Evolutionary conservation across 2,888 invertebrate species (phyloP).

Genomic region (Myopa tessellatipennis): DNA sequence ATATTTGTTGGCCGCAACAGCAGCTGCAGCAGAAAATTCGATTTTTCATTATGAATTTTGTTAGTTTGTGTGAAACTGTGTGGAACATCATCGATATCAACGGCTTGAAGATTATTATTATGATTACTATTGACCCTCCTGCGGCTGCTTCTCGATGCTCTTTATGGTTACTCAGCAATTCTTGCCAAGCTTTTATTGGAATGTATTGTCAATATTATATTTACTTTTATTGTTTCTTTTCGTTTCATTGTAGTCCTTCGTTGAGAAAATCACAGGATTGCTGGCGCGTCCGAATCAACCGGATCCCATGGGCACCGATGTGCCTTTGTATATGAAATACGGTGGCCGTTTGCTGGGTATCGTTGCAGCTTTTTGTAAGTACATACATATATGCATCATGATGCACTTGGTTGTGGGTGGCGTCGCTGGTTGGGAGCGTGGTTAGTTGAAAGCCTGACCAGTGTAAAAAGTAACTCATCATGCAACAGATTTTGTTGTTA

Average conservation of each 20-base stretch:
- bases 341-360: constrained; percentile 85
- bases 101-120: neutral
- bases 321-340: constrained; percentile 92
- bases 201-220: neutral
- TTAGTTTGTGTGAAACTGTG: constrained; percentile 5
- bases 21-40: constrained; percentile 28
- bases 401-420: neutral
- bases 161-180: constrained; percentile 13
- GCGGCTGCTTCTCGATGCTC: neutral
- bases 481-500: neutral
- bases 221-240: neutral
- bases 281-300: constrained; percentile 80
- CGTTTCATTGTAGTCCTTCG: constrained; percentile 68
- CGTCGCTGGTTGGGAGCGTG: too few relatives aligned
- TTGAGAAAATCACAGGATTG: constrained; percentile 82
- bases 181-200: neutral
- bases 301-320: constrained; percentile 81
- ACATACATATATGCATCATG: constrained; percentile 52
- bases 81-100: neutral
- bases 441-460: neutral
- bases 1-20: constrained; percentile 8
- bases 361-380: constrained; percentile 85
- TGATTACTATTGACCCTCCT: neutral
- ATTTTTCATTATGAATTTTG: constrained; percentile 36
- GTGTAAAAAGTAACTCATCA: neutral